Base-by-base conservation (phyloP, 2,113 vertebrate genomes). In the Rhinoptilus africanus region DNA sequence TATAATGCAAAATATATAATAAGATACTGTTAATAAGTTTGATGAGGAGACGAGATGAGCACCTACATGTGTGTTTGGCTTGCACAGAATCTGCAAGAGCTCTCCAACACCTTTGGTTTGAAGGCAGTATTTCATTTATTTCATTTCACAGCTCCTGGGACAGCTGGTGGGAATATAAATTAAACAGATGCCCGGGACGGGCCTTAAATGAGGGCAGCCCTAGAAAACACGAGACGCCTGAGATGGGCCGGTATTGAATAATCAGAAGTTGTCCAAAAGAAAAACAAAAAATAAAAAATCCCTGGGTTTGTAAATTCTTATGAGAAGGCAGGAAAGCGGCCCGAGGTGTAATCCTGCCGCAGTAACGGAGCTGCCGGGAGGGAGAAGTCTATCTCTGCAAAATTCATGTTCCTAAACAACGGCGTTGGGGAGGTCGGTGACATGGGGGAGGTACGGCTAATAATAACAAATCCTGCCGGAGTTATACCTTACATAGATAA, bases 401-500 rank as follows among this genome's bases (percentile, higher is more conserved):
- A 88, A 87, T 62, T 57, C 69, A 7, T 45, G 47, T 90, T 96
- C 85, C 86, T 73, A 83, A 95, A 89, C 85, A 92, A 63, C 26
- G 3, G 79, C 7, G 0, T 21, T 69, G 83, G 62, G 91, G 91
- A 91, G 81, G 81, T 72, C 10, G 1, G 53, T 82, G 91, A 85
- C 78, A 93, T 0, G 5, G 77, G 72, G 88, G 88, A 78, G 80
- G 87, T 86, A 63, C 5, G 2, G 77, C 73, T 91, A 94, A 79
- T 71, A 92, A 96, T 91, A 96, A 96, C 88, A 96, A 97, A 80
- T 81, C 35, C 72, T 0, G 0, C 88, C 6, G 1, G 77, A 92
- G 85, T 96, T 96, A 88, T 63, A 94, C 95, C 91, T 88, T 87
- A 83, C 88, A 93, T 86, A 87, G 89, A 91, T 89, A 94, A 95